Evolutionary conservation across 2,113 vertebrate genomes (phyloP), one percentile per base, ranked within the genome.

Genomic region (Hipposideros armiger): DNA sequence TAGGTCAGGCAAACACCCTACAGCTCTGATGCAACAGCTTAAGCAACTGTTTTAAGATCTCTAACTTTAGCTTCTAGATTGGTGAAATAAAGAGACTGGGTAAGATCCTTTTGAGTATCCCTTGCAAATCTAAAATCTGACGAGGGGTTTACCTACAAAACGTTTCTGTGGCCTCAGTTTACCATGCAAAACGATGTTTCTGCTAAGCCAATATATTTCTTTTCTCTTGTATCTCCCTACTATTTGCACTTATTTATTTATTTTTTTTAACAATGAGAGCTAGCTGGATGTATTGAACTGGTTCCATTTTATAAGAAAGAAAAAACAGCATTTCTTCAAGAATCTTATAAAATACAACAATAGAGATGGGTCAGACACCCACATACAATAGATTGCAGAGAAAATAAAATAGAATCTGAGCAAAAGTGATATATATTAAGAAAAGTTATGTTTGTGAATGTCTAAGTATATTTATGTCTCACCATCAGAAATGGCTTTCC

Each of bases 351-450:
- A 83, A 11, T 66, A 42, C 15, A 56, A 85, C 92, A 85, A 20
- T 87, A 87, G 42, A 90, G 42, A 77, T 80, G 50, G 16, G 4
- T 66, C 28, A 77, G 87, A 81, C 93, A 90, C 87, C 76, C 76
- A 97, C n/a, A n/a, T n/a, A n/a, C 40, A 77, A 77, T 42, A 83
- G 52, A 17, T 26, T 76, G 6, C 42, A 95, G 28, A 82, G 67
- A 82, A 96, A 92, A 94, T 90, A 90, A 95, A 92, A 70, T 32
- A 73, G 20, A 1, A 82, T 92, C 58, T 91, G 64, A 85, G 60
- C 2, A 93, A 96, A 97, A 94, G 90, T 90, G 62, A 92, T n/a
- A 82, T 80, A 84, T 67, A 69, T 94, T 92, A 95, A 93, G 64
- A 72, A 70, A 91, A 86, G 15, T 74, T 87, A 72, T 36, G 62